Evolutionary conservation across 53 echinoderm and acorn worm species (phyloP), one percentile per base, ranked within the genome.

Genomic region (Paracentrotus lividus): DNA sequence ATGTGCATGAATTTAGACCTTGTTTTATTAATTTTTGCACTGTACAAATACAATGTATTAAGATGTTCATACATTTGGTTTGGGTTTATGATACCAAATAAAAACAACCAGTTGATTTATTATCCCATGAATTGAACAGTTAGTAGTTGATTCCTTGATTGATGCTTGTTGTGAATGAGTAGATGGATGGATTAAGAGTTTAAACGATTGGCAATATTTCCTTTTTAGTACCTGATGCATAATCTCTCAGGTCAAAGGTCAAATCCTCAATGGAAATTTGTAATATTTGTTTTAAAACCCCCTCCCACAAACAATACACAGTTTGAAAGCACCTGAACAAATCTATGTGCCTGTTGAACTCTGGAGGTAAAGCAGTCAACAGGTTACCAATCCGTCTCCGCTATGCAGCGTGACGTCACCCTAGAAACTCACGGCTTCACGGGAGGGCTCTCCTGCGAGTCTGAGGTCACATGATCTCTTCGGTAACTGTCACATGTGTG

Each of bases 401-500:
- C 57, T 38, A 86, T 86, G 86, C 57, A 2, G 26, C 55, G 33
- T 86, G 86, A 86, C 86, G 86, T 86, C 86, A 86, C 21, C 86
- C 86, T 24, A 18, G 4, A 32, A 86, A 33, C 56, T 56, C 86
- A 4, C 84, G 18, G 56, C 89, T 61, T 89, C 89, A 64, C 89
- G 89, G 89, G 61, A 89, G 89, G 89, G 89, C 89, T 43, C 55
- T 33, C 43, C 65, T 36, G 89, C 45, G 40, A 89, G 45, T 66
- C 16, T 44, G 61, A 53, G 91, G 91, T 90, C 91, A 90, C 91
- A 90, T 90, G 91, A 90, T 58, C 75, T 68, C 45, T 90, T 90
- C 51, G 67, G 72, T 90, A 53, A 90, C 72, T 90, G 91, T 90
- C 91, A 72, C 91, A 90, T 90, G 91, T 72, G 49, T 20, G 33